Base-by-base conservation (phyloP, 2,888 invertebrate species). In the Tyria jacobaeae region DNA sequence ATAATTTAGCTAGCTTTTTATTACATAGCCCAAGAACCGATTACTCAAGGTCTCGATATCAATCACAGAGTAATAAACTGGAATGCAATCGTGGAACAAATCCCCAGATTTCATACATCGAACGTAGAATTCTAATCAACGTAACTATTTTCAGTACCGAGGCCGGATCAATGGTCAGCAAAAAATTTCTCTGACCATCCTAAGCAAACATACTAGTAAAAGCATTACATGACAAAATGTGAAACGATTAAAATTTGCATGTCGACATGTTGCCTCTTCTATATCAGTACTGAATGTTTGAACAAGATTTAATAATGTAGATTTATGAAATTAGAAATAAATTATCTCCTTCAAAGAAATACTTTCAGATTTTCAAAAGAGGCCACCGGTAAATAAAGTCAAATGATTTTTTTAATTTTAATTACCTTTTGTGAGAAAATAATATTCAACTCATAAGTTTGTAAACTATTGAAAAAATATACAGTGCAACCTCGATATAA, bases 191-290 rank as follows among this genome's bases (percentile, higher is more conserved):
- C 57, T 41, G 15, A 34, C 55, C 58, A 64, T 80, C 87, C 86
- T 87, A 83, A 86, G 79, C 82, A 85, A 86, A 86, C 84, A n/a
- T n/a, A n/a, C n/a, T n/a, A n/a, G 51, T 50, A 62, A 70, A 75
- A 77, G 64, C 79, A 81, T 81, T 84, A 77, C 78, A 72, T 73
- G 60, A 82, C 81, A 83, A 82, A 83, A 78, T 77, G 73, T 66
- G 57, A 60, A 55, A 75, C 84, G 81, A 84, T 86, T 86, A 86
- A 83, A 83, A 85, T 83, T 78, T 78, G 74, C 75, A 71, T 62
- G 70, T 76, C 72, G 70, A 68, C 60, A 62, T 66, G 58, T 60
- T 60, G 55, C 58, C 66, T 71, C 73, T 73, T 72, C 53, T 69
- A 67, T 69, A 59, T 60, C 64, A 64, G 62, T 60, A 64, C 62